Base-by-base conservation (phyloP, 1,140 invertebrate genomes). In the Cecropterus lyciades region DNA sequence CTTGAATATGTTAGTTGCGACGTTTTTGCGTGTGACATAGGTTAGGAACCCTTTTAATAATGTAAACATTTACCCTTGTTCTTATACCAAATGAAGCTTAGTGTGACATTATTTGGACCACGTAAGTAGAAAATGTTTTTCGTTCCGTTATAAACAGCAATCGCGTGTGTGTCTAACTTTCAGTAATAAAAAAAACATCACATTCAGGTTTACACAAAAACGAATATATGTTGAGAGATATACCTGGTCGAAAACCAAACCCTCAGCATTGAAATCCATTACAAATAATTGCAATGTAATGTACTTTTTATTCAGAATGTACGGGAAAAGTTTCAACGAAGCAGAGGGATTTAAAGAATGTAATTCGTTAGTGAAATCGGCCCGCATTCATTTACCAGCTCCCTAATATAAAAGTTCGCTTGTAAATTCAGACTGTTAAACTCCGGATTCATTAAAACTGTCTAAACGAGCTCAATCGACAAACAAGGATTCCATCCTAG, bases 341-440 rank as follows among this genome's bases (percentile, higher is more conserved):
- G 45, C 15, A 46, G 16, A 17, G 16, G 9, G 9, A 17, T 46
- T 46, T 11, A 46, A 16, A 17, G 24, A 30, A 10, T 40, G 30
- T 53, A 40, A 40, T 53, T 40, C 14, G 27, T 52, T 52, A 33
- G 49, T 40, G 30, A 17, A 53, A 53, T 53, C 24, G 27, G 13
- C 24, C 33, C 51, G 33, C 30, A 53, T 40, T 30, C 15, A 13
- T 37, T 53, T 37, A 40, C 14, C 33, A 7, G 30, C 24, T 15
- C 14, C 51, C 15, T 60, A 60, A 60, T 60, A 63, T 51, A 52
- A 63, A 63, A 63, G 59, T 63, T 63, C 52, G 16, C 48, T 52
- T 24, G 33, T 20, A 11, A 62, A 51, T 62, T 42, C 59, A 17
- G 30, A 51, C 46, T 51, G 16, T 48, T 62, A 20, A 51, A 42